These are phyloP conservation scores for Digitonthophagus gazella DNA, from an alignment of 2,888 invertebrate genomes.

Conservation along the genomic window DNA sequence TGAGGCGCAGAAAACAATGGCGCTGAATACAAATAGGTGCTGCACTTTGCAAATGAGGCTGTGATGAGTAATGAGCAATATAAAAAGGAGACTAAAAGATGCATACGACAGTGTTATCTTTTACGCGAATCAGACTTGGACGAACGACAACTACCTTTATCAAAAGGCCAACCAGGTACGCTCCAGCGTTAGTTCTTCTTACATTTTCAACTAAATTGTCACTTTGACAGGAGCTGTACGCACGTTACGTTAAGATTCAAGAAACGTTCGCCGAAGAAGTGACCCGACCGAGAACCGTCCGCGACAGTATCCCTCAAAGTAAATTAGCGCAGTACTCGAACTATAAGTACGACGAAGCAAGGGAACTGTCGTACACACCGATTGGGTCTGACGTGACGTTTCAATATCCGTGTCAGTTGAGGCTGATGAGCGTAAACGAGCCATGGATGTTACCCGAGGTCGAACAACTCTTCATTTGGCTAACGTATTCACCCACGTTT, in stretches of 20 bases:
- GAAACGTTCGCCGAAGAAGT: constrained; percentile 39
- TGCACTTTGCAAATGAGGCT: constrained; percentile 26
- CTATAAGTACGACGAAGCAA: constrained; percentile 53
- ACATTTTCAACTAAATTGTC: constrained; percentile 27
- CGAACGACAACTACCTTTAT: constrained; percentile 35
- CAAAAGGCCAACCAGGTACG: constrained; percentile 45
- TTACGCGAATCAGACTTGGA: constrained; percentile 46
- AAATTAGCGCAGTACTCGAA: constrained; percentile 57
- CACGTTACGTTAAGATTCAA: constrained; percentile 38
- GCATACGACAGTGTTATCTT: constrained; percentile 46
- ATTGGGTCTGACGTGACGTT: constrained; percentile 29
- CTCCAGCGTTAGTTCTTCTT: constrained; percentile 17
- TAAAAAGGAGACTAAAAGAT: constrained; percentile 40
- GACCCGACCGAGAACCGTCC: constrained; percentile 54
- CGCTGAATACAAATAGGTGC: constrained; percentile 25
- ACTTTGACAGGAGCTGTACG: constrained; percentile 42
- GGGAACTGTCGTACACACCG: constrained; percentile 50
- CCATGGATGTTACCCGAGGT: constrained; percentile 64
- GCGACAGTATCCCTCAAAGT: constrained; percentile 65
- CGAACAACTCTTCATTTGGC: constrained; percentile 44
- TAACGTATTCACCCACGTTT: constrained; percentile 36
- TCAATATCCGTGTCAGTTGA: constrained; percentile 33
- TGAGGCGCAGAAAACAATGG: constrained; percentile 27
- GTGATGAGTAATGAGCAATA: constrained; percentile 34
- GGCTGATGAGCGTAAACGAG: constrained; percentile 49